These are phyloP conservation scores for Panonychus citri DNA, from an alignment of 1,140 invertebrate species.

Conservation along the genomic window DNA sequence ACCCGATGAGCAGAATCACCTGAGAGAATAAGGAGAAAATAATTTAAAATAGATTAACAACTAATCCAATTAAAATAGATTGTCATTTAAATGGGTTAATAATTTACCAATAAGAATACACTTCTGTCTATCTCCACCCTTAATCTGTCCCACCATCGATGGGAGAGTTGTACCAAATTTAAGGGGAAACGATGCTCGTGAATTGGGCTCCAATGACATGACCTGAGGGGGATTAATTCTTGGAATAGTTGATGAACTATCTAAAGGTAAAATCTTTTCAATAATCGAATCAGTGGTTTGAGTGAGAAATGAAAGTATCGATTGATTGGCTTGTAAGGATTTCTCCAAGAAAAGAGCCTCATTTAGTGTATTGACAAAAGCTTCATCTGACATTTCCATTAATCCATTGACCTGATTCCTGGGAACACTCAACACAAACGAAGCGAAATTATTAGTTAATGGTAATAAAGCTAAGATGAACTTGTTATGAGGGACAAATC, in stretches of 20 bases:
- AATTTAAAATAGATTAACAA: not conserved
- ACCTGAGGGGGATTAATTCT: constrained; percentile 42
- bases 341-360: not conserved
- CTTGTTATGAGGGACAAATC: constrained; percentile 4
- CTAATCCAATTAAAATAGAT: no score
- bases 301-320: not conserved
- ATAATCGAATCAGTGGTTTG: not conserved
- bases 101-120: constrained; percentile 7
- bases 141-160: not conserved
- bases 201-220: constrained; percentile 29
- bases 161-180: constrained; percentile 38
- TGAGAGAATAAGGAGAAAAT: not conserved
- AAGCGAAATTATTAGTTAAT: constrained; percentile 2
- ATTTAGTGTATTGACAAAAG: constrained; percentile 6
- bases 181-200: constrained; percentile 69
- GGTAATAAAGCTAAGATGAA: constrained; percentile 10
- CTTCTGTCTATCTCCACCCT: constrained; percentile 13
- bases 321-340: not conserved
- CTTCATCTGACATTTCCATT: constrained; percentile 6
- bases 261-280: not conserved
- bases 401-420: not conserved
- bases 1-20: constrained; percentile 79
- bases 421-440: constrained; percentile 6
- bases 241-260: not conserved
- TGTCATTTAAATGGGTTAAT: no score